A percentile compares a stretch with the other conserved stretches of the same genome.
phyloP scores from a whole-genome alignment of 2,888 invertebrate genomes.

The Agrochola lychnidis region DNA sequence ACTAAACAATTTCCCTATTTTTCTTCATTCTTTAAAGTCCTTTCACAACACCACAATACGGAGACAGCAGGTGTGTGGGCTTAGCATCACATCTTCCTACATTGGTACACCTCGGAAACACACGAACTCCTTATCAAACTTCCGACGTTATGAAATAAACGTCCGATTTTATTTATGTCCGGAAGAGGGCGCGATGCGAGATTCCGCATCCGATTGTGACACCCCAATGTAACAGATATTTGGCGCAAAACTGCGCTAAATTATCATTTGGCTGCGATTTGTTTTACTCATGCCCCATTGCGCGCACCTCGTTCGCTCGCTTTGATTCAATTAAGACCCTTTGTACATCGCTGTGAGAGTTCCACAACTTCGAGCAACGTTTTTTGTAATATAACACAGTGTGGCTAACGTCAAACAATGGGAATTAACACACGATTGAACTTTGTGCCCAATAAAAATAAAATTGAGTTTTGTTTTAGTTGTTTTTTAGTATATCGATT shows the following conservation, averaged over 20 bases:
- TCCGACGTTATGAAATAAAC: constrained; percentile 87
- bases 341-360: constrained; percentile 54
- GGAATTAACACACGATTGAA: constrained; percentile 30
- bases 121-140: constrained; percentile 83
- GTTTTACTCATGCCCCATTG: constrained; percentile 80
- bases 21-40: constrained; percentile 24
- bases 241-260: constrained; percentile 76
- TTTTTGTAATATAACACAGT: constrained; percentile 41
- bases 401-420: constrained; percentile 32
- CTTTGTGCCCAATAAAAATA: neutral
- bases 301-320: constrained; percentile 69
- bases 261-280: constrained; percentile 84
- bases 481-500: neutral
- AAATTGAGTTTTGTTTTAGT: neutral
- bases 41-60: constrained; percentile 36
- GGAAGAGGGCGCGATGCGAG: constrained; percentile 83
- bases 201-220: constrained; percentile 83
- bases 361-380: constrained; percentile 23
- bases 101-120: constrained; percentile 69
- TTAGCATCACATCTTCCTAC: constrained; percentile 56
- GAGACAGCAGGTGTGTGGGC: constrained; percentile 54
- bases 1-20: constrained; percentile 22
- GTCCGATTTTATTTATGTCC: constrained; percentile 86
- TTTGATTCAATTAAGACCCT: constrained; percentile 72
- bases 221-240: constrained; percentile 85